Percentiles rank a stretch among this genome's conserved stretches.
Conservation (phyloP, 2,797 vertebrate genomes). For the Phoebastria nigripes region DNA sequence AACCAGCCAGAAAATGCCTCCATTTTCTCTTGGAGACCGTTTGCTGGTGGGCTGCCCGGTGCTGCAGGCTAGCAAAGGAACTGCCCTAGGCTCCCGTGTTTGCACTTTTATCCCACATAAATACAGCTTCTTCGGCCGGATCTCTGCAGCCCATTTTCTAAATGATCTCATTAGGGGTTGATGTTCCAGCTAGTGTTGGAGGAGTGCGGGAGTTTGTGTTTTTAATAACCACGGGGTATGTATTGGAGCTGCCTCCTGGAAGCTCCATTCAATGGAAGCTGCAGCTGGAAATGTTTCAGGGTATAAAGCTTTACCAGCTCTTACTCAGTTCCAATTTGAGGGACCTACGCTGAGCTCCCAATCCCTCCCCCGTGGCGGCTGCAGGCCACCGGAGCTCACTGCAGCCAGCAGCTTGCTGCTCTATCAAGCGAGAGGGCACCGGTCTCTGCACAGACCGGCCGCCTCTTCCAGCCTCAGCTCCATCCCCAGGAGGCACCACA, state of each 20-base stretch:
- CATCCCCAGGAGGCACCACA: not conserved
- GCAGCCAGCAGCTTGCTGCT: not conserved
- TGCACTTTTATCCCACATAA: conserved; percentile 5
- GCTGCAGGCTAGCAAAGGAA: not conserved
- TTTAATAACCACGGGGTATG: conserved; percentile 15
- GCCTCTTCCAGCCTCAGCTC: not conserved
- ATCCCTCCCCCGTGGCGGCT: not conserved
- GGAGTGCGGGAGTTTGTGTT: not conserved
- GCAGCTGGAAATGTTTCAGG: conserved; percentile 55
- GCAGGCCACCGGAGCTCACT: not conserved
- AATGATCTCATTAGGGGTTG: conserved; percentile 34
- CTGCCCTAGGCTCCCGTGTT: not conserved
- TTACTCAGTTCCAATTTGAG: not conserved
- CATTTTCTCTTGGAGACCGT: not conserved
- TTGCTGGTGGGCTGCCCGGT: not conserved
- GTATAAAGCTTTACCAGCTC: conserved; percentile 15
- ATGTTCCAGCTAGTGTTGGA: not conserved
- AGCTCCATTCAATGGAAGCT: conserved; percentile 35
- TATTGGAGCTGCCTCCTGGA: conserved; percentile 45
- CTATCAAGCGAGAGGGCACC: not conserved
- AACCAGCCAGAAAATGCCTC: not conserved
- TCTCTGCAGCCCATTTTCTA: conserved; percentile 41
- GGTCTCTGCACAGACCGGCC: accelerated
- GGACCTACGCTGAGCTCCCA: not conserved
- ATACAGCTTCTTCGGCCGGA: not conserved